A percentile compares a stretch with the other conserved stretches of the same genome.
phyloP scores from a whole-genome alignment of 1,140 invertebrate genomes.

The Stegodyphus dumicola region DNA sequence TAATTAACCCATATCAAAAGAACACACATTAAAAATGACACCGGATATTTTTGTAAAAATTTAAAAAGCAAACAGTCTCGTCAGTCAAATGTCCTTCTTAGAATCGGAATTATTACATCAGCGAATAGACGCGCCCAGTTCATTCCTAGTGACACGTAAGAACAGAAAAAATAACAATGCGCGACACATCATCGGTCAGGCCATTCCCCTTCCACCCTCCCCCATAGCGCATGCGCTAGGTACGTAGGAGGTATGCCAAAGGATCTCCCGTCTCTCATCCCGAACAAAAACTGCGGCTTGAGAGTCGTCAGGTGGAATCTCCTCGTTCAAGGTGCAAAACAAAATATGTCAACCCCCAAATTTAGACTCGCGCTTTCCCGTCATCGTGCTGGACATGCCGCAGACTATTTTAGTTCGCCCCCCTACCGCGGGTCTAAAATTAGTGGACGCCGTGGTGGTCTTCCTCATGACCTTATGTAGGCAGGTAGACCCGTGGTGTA shows the following conservation, averaged over 20 bases:
- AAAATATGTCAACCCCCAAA: slow-evolving; percentile 55
- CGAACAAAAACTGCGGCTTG: no score
- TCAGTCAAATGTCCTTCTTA: no score
- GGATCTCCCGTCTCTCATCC: no score
- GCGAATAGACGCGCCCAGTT: neutral
- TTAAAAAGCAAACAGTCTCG: no score
- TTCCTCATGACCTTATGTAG: slow-evolving; percentile 55
- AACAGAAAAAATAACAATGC: neutral
- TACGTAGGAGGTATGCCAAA: no score
- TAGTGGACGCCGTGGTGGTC: slow-evolving; percentile 53
- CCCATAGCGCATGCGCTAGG: no score
- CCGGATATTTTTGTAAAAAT: no score
- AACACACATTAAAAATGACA: no score
- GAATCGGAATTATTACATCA: neutral
- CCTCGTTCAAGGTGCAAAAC: slow-evolving; percentile 21
- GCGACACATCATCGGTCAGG: neutral
- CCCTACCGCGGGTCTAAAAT: slow-evolving; percentile 37
- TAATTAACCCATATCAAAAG: no score
- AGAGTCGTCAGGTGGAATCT: slow-evolving; percentile 14
- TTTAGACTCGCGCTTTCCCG: slow-evolving; percentile 14
- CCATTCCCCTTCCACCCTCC: no score
- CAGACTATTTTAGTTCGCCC: slow-evolving; percentile 36
- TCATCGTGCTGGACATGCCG: slow-evolving; percentile 42
- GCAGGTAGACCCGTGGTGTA: slow-evolving; percentile 55
- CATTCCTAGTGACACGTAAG: neutral